phyloP scores from a whole-genome alignment of 2,113 vertebrate genomes.

The Geococcyx californianus region DNA sequence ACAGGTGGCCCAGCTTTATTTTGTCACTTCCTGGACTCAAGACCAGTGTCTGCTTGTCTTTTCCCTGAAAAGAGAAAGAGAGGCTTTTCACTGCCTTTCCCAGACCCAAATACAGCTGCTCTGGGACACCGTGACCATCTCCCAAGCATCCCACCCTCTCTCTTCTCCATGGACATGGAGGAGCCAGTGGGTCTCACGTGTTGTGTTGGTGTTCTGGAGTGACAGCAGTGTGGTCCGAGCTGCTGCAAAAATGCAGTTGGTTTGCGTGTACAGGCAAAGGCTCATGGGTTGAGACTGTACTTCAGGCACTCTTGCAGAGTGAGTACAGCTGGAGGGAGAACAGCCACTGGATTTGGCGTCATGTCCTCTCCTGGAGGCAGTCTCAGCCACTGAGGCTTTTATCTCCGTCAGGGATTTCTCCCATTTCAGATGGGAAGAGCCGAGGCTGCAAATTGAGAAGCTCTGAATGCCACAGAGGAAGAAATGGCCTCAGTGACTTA shows the following conservation, averaged over 20 bases:
- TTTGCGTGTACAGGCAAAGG: background rate
- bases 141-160: background rate
- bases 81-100: background rate
- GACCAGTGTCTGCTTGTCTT: background rate
- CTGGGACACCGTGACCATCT: background rate
- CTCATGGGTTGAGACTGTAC: background rate
- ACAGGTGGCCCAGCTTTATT: background rate
- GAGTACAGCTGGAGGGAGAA: background rate
- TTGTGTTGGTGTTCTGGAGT: background rate
- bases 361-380: background rate
- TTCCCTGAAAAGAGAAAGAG: background rate
- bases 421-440: background rate
- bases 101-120: background rate
- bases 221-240: background rate
- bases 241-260: background rate
- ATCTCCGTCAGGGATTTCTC: background rate
- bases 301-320: background rate
- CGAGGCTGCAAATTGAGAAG: background rate
- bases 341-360: rapidly evolving
- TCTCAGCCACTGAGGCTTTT: background rate
- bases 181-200: background rate
- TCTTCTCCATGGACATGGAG: background rate
- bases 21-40: background rate
- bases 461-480: background rate
- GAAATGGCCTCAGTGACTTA: background rate